Percentiles rank a stretch among this genome's conserved stretches.
Conservation (phyloP, 2,113 vertebrate genomes). For the Pionites leucogaster region DNA sequence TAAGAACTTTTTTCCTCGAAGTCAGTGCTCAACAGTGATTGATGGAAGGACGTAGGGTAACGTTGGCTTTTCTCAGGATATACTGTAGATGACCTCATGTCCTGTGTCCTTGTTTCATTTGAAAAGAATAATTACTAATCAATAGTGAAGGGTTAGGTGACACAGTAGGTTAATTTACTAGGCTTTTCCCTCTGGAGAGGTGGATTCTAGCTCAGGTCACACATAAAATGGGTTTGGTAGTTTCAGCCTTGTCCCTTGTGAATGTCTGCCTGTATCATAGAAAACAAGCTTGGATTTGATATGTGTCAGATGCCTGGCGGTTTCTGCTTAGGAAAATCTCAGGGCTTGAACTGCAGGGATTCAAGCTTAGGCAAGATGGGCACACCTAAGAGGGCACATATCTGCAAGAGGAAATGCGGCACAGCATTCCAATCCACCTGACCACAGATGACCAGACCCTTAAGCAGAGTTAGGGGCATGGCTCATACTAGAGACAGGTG, state of each 20-base stretch:
- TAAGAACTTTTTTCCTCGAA: slow-evolving; percentile 51
- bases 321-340: slow-evolving; percentile 49
- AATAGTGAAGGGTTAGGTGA: slow-evolving; percentile 68
- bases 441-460: fast-evolving
- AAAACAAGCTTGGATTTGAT: slow-evolving; percentile 59
- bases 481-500: neutral
- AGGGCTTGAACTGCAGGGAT: neutral
- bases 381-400: neutral
- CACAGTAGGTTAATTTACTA: slow-evolving; percentile 74
- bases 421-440: fast-evolving
- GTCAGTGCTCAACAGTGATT: slow-evolving; percentile 44
- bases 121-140: slow-evolving; percentile 77
- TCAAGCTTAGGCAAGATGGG: neutral
- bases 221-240: slow-evolving; percentile 49
- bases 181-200: slow-evolving; percentile 55
- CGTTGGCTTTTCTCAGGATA: slow-evolving; percentile 68
- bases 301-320: slow-evolving; percentile 28
- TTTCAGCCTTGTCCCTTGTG: slow-evolving; percentile 40
- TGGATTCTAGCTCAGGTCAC: slow-evolving; percentile 65
- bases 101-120: slow-evolving; percentile 65
- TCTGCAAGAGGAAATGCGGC: neutral
- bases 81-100: slow-evolving; percentile 60
- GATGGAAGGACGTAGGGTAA: slow-evolving; percentile 51
- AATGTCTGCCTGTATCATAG: slow-evolving; percentile 12
- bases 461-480: neutral